Percentiles rank a stretch among this genome's conserved stretches.
phyloP scores from a whole-genome alignment of 2,113 vertebrate genomes.

The Chaetops frenatus region DNA sequence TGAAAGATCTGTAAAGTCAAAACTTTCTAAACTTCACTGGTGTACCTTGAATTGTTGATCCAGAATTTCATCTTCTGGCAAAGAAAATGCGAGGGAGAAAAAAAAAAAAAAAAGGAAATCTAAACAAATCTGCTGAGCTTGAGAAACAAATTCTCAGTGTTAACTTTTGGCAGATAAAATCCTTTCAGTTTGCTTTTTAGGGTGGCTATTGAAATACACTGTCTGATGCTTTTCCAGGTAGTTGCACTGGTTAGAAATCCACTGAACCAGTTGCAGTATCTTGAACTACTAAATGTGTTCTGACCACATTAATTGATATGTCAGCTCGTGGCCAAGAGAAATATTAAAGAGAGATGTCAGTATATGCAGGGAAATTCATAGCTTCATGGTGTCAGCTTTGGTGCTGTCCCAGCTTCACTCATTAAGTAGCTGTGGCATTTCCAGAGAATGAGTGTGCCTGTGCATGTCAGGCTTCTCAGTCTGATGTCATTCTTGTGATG shows the following conservation, averaged over 20 bases:
- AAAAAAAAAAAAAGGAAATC: background rate
- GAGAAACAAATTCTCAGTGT: background rate
- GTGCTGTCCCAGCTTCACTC: conserved; percentile 60
- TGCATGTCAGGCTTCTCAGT: background rate
- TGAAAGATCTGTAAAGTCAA: conserved; percentile 1
- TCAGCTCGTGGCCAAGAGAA: conserved; percentile 40
- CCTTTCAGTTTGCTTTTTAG: background rate
- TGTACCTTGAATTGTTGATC: conserved; percentile 25
- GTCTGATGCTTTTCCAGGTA: conserved; percentile 29
- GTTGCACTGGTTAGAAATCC: background rate
- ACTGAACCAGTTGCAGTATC: conserved; percentile 41
- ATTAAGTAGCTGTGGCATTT: conserved; percentile 60
- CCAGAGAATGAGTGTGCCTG: conserved; percentile 57
- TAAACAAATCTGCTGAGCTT: background rate
- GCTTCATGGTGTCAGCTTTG: conserved; percentile 23
- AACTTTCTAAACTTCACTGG: background rate
- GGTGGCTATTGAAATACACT: background rate
- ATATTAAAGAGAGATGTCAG: conserved; percentile 32
- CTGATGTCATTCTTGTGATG: conserved; percentile 50
- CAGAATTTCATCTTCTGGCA: background rate
- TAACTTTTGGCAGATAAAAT: background rate
- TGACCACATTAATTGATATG: conserved; percentile 49
- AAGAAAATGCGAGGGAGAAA: background rate
- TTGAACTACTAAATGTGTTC: conserved; percentile 45
- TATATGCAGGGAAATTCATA: conserved; percentile 58